Evolutionary conservation across 2,888 invertebrate species (phyloP).

Genomic region (Yponomeuta sedellus): DNA sequence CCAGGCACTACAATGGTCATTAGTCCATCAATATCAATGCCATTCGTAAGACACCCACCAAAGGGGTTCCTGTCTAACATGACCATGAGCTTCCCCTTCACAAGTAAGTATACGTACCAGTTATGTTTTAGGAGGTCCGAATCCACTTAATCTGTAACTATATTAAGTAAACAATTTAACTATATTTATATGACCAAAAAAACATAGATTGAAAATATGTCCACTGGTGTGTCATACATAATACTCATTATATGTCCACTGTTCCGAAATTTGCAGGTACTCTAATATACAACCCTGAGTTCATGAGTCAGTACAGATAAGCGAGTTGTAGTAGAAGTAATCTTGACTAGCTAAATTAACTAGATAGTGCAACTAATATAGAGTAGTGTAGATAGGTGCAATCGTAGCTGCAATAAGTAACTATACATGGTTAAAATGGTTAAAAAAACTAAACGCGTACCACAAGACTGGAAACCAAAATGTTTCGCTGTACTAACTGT

Average conservation of each 20-base stretch:
- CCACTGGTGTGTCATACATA: background rate
- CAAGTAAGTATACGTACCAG: constrained; percentile 83
- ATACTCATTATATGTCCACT: too few relatives aligned
- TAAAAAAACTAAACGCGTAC: background rate
- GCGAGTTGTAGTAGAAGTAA: background rate
- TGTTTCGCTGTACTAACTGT: too few relatives aligned
- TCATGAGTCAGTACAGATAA: constrained; percentile 22
- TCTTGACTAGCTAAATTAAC: too few relatives aligned
- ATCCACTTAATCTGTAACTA: too few relatives aligned
- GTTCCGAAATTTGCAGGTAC: constrained; percentile 44
- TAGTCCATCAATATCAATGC: constrained; percentile 87
- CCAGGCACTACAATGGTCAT: constrained; percentile 88
- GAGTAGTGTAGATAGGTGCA: too few relatives aligned
- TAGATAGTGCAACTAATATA: too few relatives aligned
- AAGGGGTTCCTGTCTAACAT: constrained; percentile 90
- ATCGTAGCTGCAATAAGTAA: too few relatives aligned
- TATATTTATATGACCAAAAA: too few relatives aligned
- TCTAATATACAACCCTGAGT: constrained; percentile 48
- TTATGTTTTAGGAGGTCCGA: too few relatives aligned
- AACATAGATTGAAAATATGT: background rate
- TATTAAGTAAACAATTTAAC: too few relatives aligned
- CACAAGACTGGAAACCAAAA: background rate
- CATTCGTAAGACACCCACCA: constrained; percentile 89
- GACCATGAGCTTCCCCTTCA: constrained; percentile 88
- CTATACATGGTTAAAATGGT: too few relatives aligned